phyloP scores from a whole-genome alignment of 30 jellyfish, hydroid and myxozoan genomes.

The Rhopilema esculentum region DNA sequence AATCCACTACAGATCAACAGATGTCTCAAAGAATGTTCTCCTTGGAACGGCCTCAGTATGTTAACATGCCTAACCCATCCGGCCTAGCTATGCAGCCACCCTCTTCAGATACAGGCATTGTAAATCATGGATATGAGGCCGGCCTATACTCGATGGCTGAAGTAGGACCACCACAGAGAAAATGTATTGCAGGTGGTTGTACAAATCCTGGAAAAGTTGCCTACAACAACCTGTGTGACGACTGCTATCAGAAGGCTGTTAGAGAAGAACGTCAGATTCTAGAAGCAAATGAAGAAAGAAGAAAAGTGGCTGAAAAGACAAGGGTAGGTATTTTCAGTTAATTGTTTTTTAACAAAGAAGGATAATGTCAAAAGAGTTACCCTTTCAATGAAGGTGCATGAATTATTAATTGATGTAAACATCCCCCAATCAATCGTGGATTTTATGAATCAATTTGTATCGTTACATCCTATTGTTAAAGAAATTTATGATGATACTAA shows the following conservation, averaged over 20 bases:
- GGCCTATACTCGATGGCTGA: conserved; percentile 38
- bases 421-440: no score
- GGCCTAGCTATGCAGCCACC: neutral
- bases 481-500: no score
- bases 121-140: conserved; percentile 52
- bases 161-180: neutral
- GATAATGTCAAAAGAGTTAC: no score
- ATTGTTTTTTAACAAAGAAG: no score
- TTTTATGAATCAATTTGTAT: no score
- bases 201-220: neutral
- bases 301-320: neutral
- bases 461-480: no score
- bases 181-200: conserved; percentile 35
- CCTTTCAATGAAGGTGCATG: no score
- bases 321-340: conserved; percentile 11
- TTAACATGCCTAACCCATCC: neutral
- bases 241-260: conserved; percentile 29
- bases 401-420: no score
- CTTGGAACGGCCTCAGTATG: conserved; percentile 15
- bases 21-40: no score
- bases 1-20: neutral
- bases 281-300: neutral
- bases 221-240: conserved; percentile 36
- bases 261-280: neutral
- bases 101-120: conserved; percentile 10